These are phyloP conservation scores for Pinctada fucata DNA, from an alignment of 2,888 invertebrate species.

Conservation along the genomic window DNA sequence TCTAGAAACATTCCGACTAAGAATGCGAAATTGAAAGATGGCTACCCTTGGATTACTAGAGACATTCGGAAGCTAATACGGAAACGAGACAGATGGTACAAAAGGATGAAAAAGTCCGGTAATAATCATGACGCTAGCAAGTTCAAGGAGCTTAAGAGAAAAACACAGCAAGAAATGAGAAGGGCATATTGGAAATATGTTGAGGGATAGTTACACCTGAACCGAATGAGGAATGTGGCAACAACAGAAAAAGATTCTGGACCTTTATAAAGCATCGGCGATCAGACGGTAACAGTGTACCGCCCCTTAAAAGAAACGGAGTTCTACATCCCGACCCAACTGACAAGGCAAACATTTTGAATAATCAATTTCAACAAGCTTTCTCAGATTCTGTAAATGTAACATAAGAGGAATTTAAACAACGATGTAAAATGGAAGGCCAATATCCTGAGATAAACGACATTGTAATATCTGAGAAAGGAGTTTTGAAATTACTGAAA, in stretches of 20 bases:
- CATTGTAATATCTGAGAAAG: background rate
- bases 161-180: no score
- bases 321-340: slow-evolving; percentile 25
- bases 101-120: no score
- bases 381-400: slow-evolving; percentile 11
- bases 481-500: background rate
- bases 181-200: slow-evolving; percentile 35
- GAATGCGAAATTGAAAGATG: no score
- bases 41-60: no score
- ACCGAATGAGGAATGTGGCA: background rate
- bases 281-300: slow-evolving; percentile 27
- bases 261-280: no score
- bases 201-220: slow-evolving; percentile 27
- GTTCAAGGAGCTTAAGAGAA: no score
- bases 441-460: background rate
- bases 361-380: slow-evolving; percentile 30
- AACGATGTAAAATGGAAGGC: slow-evolving; percentile 6
- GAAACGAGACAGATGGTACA: no score
- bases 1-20: no score
- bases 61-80: no score
- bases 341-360: no score
- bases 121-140: no score
- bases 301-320: slow-evolving; percentile 13
- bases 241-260: slow-evolving; percentile 20
- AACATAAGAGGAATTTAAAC: slow-evolving; percentile 1